Conservation (phyloP, 2,888 invertebrate species). For the Tholera decimalis region DNA sequence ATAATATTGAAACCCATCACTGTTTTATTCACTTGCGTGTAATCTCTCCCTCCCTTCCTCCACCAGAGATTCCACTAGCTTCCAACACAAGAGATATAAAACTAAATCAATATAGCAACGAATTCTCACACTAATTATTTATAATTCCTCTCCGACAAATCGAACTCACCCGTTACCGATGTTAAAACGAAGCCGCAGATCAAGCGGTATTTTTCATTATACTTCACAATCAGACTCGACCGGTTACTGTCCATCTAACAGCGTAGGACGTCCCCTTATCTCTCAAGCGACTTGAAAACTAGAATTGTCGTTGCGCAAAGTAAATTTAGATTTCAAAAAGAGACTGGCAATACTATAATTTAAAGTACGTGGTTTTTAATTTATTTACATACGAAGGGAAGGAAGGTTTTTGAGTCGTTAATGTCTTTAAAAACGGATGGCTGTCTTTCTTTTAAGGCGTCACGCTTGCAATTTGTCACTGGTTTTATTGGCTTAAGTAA, state of each 20-base stretch:
- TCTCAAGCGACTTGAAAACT: constrained; percentile 65
- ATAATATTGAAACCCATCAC: no score
- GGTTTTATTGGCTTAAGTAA: constrained; percentile 45
- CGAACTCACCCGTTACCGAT: constrained; percentile 48
- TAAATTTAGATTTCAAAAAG: constrained; percentile 60
- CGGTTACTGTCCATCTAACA: constrained; percentile 67
- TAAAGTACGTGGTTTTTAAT: constrained; percentile 47
- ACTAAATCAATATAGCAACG: not conserved
- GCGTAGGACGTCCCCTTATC: constrained; percentile 74
- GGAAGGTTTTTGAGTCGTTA: constrained; percentile 33
- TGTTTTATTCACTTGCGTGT: no score
- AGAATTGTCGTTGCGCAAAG: constrained; percentile 65
- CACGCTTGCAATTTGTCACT: constrained; percentile 39
- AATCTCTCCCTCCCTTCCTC: no score
- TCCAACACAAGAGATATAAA: not conserved
- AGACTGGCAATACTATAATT: constrained; percentile 52
- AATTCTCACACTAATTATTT: constrained; percentile 25
- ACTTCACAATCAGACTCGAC: constrained; percentile 67
- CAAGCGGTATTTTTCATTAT: constrained; percentile 76
- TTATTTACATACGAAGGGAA: constrained; percentile 37
- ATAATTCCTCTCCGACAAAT: constrained; percentile 40
- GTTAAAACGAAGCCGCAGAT: constrained; percentile 59
- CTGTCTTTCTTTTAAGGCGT: constrained; percentile 23
- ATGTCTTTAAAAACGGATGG: constrained; percentile 34
- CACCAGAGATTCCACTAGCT: not conserved